These are phyloP conservation scores for Myiopsitta monachus DNA, from an alignment of 2,113 vertebrate genomes.

Conservation along the genomic window DNA sequence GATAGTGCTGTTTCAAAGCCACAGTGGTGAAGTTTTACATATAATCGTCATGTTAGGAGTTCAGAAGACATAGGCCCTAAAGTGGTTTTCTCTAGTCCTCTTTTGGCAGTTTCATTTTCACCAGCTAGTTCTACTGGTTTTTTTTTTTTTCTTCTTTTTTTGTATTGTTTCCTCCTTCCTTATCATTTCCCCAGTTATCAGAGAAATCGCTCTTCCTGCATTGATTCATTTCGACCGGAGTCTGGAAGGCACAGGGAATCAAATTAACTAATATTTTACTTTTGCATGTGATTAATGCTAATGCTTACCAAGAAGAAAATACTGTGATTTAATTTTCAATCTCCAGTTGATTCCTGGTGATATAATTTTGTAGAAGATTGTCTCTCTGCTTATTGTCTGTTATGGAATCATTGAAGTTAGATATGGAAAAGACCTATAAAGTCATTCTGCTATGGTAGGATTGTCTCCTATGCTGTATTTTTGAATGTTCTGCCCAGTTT, in stretches of 20 bases:
- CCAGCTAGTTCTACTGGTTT: not conserved
- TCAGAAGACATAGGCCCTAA: not conserved
- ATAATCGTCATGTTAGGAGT: not conserved
- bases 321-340: conserved; percentile 68
- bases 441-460: not conserved
- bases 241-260: conserved; percentile 65
- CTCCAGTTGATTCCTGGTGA: conserved; percentile 58
- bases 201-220: conserved; percentile 46
- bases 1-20: not conserved
- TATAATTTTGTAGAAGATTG: conserved; percentile 63
- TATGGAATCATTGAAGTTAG: not conserved
- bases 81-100: not conserved
- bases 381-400: conserved; percentile 66
- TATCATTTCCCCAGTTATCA: conserved; percentile 34
- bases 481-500: not conserved
- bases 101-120: conserved; percentile 23
- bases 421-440: conserved; percentile 33
- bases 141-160: not conserved
- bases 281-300: conserved; percentile 68
- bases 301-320: conserved; percentile 67
- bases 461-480: not conserved
- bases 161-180: not conserved
- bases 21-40: not conserved
- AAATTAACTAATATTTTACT: conserved; percentile 72
- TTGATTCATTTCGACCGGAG: conserved; percentile 56